Base-by-base conservation (phyloP, 2,113 vertebrate species). In the Corvus cornix region DNA sequence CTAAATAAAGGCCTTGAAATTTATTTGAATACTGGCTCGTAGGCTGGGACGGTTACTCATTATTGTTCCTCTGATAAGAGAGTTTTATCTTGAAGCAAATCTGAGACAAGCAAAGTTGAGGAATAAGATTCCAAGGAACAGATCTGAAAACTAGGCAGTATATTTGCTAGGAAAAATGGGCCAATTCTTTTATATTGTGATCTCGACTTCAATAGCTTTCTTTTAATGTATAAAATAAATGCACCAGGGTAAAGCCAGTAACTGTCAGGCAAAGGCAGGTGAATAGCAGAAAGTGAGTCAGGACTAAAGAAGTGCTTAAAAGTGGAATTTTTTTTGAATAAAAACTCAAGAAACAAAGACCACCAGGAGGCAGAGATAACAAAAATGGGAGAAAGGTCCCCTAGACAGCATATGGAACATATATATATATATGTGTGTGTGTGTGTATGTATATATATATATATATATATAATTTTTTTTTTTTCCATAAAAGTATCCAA, bases 341-440 rank as follows among this genome's bases (percentile, higher is more conserved):
- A 77, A 66, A 74, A 7, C 19, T 58, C 2, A 5, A 77, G 82
- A 86, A 90, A 75, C 63, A 59, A 90, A 89, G 76, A 56, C 35
- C 69, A 55, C 63, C 82, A 92, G 86, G 93, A 93, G 79, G 84
- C 39, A 93, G 64, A 93, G 72, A 70, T 62, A 84, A 94, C 85
- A 86, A 84, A 76, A 82, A 67, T 76, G 16, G 77, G 41, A 92
- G 66, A 43, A 88, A 87, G 37, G 44, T 80, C 16, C 44, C 85
- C 55, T 75, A 79, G 88, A 91, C 52, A 85, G 31, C 37, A 66
- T 31, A 48, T 24, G 95, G 75, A 77, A 44, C 35, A 81, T 77
- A 49, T 68, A 43, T 39, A 20, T 56, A 41, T 44, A 44, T 44
- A 8, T 44, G 4, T 43, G 7, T 44, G 4, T 43, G 7, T 43